Conservation (phyloP, 2,113 vertebrate species). For the Podarcis cretensis region DNA sequence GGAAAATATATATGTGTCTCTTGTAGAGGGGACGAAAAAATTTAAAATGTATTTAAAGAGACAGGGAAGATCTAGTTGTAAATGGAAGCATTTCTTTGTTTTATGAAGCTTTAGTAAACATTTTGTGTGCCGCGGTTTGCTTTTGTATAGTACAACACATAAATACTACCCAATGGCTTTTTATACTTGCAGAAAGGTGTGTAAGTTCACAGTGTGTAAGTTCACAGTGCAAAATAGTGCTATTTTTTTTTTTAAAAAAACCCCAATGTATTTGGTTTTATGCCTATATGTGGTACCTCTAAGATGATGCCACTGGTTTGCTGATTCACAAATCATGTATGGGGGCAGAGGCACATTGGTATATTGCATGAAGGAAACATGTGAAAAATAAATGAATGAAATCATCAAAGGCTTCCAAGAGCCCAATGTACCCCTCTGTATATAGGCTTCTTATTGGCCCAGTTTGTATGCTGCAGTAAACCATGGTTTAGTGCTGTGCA, state of each 20-base stretch:
- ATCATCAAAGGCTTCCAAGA: background rate
- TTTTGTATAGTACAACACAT: background rate
- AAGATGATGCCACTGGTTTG: background rate
- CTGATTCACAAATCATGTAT: background rate
- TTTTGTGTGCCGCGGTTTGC: slow-evolving; percentile 10
- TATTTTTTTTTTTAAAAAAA: too few relatives aligned
- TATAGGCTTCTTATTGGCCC: background rate
- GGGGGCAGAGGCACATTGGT: background rate
- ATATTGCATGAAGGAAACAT: background rate
- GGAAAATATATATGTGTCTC: slow-evolving; percentile 51
- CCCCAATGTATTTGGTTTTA: too few relatives aligned
- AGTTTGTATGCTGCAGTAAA: too few relatives aligned
- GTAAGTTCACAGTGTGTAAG: background rate
- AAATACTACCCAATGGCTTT: background rate
- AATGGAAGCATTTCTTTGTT: slow-evolving; percentile 25
- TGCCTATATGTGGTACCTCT: background rate
- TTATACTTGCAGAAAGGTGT: background rate
- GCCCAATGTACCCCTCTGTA: background rate
- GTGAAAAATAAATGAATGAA: background rate
- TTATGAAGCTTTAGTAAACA: slow-evolving; percentile 29
- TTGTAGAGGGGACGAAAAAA: slow-evolving; percentile 53
- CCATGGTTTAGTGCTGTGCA: too few relatives aligned
- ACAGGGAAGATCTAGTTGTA: slow-evolving; percentile 34
- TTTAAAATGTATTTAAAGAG: slow-evolving; percentile 43
- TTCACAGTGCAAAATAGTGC: background rate